Conservation (phyloP, 2,113 vertebrate genomes). For the Patagioenas fasciata region DNA sequence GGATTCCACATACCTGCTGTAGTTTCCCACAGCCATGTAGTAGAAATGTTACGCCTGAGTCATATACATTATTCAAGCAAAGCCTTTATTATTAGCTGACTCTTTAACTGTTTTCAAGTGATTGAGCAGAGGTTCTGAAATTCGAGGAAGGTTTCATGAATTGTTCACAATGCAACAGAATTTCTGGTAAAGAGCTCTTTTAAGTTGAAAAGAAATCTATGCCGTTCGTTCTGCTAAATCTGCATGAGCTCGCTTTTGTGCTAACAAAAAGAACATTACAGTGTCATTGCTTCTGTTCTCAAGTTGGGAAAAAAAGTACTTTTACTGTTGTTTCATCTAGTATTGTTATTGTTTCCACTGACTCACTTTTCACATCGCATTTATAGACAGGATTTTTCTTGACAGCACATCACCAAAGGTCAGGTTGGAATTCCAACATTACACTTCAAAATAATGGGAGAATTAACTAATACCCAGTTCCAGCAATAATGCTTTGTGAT, state of each 20-base stretch:
- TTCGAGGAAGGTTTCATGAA: neutral
- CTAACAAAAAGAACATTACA: neutral
- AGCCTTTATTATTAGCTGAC: slow-evolving; percentile 6
- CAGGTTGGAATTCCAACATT: neutral
- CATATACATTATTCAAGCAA: neutral
- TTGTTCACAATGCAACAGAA: slow-evolving; percentile 11
- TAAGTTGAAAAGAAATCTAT: neutral
- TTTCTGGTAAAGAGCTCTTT: neutral
- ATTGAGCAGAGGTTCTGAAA: slow-evolving; percentile 3
- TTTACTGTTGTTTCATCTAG: neutral
- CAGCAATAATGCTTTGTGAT: neutral
- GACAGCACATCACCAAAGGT: neutral
- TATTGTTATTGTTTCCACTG: neutral
- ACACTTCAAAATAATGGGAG: neutral
- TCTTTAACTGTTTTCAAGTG: neutral
- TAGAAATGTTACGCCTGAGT: neutral
- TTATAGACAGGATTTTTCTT: neutral
- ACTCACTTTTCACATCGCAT: neutral
- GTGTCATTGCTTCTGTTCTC: neutral
- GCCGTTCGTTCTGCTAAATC: neutral
- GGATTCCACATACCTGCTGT: too few relatives aligned
- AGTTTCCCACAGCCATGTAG: neutral
- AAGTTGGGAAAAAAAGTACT: neutral
- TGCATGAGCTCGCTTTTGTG: slow-evolving; percentile 11
- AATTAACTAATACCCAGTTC: neutral